Evolutionary conservation across 1,140 invertebrate genomes (phyloP).

Genomic region (Dendroctonus ponderosae): DNA sequence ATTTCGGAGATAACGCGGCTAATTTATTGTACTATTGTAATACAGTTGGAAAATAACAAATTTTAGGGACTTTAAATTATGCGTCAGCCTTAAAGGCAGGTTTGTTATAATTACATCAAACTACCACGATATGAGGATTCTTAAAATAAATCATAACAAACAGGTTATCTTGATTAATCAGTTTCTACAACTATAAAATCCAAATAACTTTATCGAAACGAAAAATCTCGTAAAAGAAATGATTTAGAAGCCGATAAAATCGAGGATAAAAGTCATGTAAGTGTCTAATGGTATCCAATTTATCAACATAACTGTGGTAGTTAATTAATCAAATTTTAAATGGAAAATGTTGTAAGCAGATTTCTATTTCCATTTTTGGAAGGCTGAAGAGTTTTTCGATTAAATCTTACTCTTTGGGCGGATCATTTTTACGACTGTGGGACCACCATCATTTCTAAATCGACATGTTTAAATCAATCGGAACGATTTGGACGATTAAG

Average conservation of each 20-base stretch:
- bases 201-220: constrained; percentile 5
- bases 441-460: not conserved
- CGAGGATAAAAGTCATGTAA: constrained; percentile 21
- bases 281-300: constrained; percentile 7
- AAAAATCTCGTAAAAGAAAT: constrained; percentile 19
- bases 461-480: too few species aligned
- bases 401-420: not conserved
- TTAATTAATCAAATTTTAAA: constrained; percentile 24
- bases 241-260: constrained; percentile 24
- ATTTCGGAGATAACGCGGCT: too few species aligned
- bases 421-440: not conserved
- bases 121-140: too few species aligned
- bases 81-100: too few species aligned
- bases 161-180: not conserved
- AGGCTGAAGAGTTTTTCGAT: not conserved
- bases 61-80: too few species aligned
- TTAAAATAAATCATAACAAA: too few species aligned
- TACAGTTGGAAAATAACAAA: too few species aligned
- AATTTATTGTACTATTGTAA: too few species aligned
- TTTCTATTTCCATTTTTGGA: constrained; percentile 15
- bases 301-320: constrained; percentile 10
- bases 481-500: too few species aligned
- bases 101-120: too few species aligned
- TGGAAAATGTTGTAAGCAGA: constrained; percentile 6
- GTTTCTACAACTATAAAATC: not conserved